Evolutionary conservation across 2,797 vertebrate genomes (phyloP), one percentile per base, ranked within the genome.

Genomic region (Simalia tracyae): DNA sequence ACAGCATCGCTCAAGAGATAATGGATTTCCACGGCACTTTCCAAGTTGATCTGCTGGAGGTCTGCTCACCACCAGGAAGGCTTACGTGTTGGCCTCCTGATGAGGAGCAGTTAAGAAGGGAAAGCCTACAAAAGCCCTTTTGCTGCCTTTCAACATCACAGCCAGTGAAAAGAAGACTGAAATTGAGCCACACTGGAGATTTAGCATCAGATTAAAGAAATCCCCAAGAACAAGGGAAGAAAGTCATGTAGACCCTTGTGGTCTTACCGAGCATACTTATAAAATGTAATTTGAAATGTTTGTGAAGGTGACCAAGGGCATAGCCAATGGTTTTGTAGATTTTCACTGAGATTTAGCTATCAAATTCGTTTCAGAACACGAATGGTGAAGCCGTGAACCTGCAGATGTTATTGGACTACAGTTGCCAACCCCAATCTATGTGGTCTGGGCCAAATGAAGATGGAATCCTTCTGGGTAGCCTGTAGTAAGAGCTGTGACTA

Each of bases 1-100:
- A 97, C 96, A 96, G 95, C 94, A 96, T 94, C 95, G 96, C 97
- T 96, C 96, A 97, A 97, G 95, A 96, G 96, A 96, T 90, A 96
- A 96, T 95, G 96, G 96, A 96, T 96, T 85, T 89, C 92, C 93
- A 94, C 91, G 28, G 46, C 61, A 89, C 91, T 94, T 96, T 92
- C 61, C 93, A 84, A 95, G 95, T 95, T 92, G 26, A 50, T 94
- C 63, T 96, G 95, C 61, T 84, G 96, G 92, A 93, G 93, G 95
- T 94, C 91, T 95, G 19, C 84, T 93, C 0, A 0, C 76, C 95
- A 89, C 94, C 90, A 92, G 68, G 84, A 93, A 94, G 87, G 90
- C 91, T 87, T 14, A 90, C 72, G 88, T 92, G 93, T 90, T 93
- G 68, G 15, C 92, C 42, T 91, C 92, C 90, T 93, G 22, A 0